Evolutionary conservation across 2,888 invertebrate genomes (phyloP), one percentile per base, ranked within the genome.

Genomic region (Aphrophora alni): DNA sequence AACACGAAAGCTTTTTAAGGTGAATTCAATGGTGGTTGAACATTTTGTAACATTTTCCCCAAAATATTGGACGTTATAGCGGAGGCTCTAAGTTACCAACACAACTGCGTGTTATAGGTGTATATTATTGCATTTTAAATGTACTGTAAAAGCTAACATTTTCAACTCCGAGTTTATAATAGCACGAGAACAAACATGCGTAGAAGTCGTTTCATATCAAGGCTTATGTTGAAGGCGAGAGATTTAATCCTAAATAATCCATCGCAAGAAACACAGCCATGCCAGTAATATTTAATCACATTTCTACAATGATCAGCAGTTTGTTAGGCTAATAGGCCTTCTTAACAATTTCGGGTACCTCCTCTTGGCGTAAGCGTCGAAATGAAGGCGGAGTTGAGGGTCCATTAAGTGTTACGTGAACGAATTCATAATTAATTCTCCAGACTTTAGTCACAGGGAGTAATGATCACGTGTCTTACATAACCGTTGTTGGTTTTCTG

Each of bases 401-500:
- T 59, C 59, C 59, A 59, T 59, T 59, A 59, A 21, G 59, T 21
- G 59, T 59, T 59, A 59, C 59, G 59, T 59, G 59, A 59, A 59
- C n/a, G 59, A 59, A 59, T 59, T 59, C 21, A 59, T 59, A 59
- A 59, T 59, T 59, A 59, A 59, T 59, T 59, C 59, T 8, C 33
- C 5, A 33, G 33, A 3, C 33, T 33, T 33, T 8, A 8, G 33
- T 33, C 8, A 5, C 59, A 59, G 59, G 14, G 59, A 17, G 59
- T 21, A 59, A n/a, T 59, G 21, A 59, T 21, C 59, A n/a, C 21
- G 4, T 7, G 12, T 3, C 21, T 44, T 21, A 3, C 4, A 10
- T 21, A 59, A 59, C 21, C 59, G 1, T 59, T 21, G 59, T 21
- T 59, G 33, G 3, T 33, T 33, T 5, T 33, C 8, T 33, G 5